Conservation (phyloP, 2,797 vertebrate species). For the Tragopan temminckii region DNA sequence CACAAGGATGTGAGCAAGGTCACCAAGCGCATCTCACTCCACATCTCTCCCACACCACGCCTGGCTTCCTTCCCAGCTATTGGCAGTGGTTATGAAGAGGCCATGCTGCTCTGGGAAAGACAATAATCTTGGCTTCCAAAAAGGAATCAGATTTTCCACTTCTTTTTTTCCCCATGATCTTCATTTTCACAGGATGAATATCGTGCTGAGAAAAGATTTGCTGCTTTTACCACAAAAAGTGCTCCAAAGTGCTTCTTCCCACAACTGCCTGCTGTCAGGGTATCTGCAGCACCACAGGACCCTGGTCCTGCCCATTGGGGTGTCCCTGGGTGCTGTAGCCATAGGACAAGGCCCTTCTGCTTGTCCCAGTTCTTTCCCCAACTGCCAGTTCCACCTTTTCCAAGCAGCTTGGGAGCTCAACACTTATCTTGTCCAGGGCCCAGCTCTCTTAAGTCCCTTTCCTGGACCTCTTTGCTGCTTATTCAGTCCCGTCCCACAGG, state of each 20-base stretch:
- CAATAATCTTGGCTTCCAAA: not conserved
- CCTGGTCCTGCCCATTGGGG: not conserved
- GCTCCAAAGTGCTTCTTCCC: not conserved
- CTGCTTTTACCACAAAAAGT: not conserved
- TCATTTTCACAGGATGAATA: not conserved
- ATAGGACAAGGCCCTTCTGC: not conserved
- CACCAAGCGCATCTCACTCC: rapidly evolving
- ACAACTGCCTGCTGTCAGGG: no score
- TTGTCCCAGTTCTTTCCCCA: rapidly evolving
- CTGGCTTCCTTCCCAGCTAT: not conserved
- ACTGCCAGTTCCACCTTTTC: not conserved
- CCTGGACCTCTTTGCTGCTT: not conserved
- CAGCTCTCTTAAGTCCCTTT: not conserved
- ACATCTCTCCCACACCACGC: rapidly evolving
- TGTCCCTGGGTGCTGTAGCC: not conserved
- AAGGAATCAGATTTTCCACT: not conserved
- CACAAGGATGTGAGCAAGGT: rapidly evolving
- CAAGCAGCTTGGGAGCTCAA: not conserved
- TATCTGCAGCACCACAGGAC: not conserved
- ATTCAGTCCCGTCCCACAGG: slow-evolving; percentile 14
- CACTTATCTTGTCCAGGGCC: not conserved
- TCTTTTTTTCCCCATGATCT: not conserved
- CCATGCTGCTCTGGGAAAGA: not conserved
- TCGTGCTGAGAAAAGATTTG: not conserved
- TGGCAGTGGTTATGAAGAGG: not conserved